phyloP scores from a whole-genome alignment of 2,113 vertebrate genomes.

The Osmerus eperlanus region DNA sequence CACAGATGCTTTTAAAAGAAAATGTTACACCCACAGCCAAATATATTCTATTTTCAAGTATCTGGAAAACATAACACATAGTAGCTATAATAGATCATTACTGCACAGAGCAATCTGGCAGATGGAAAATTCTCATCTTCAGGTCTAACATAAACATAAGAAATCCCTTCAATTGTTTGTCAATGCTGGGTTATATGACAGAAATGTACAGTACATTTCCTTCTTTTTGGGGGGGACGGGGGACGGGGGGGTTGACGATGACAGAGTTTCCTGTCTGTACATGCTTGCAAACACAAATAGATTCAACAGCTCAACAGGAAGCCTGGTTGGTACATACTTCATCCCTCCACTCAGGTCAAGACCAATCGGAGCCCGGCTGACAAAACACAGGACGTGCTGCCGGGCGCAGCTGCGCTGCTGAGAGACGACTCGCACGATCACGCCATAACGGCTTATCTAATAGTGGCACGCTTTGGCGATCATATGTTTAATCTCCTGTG shows the following conservation, averaged over 20 bases:
- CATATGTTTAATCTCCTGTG: constrained; percentile 7
- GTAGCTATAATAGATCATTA: background rate
- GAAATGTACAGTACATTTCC: too few species aligned
- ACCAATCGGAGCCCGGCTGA: background rate
- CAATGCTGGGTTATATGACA: too few species aligned
- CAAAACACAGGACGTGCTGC: background rate
- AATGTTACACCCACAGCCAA: background rate
- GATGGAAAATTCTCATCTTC: too few species aligned
- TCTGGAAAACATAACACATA: background rate
- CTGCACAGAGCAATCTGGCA: background rate
- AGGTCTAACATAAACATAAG: too few species aligned
- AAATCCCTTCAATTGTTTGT: too few species aligned
- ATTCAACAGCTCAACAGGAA: too few species aligned
- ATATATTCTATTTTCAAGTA: too few species aligned
- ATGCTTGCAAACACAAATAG: background rate
- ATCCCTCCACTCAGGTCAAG: background rate
- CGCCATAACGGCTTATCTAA: background rate
- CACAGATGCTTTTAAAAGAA: background rate
- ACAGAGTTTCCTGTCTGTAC: background rate
- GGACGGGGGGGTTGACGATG: background rate
- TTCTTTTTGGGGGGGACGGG: too few species aligned
- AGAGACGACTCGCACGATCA: background rate
- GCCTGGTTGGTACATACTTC: background rate
- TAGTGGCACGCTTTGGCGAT: constrained; percentile 4
- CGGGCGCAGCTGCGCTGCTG: background rate